Percentiles rank a stretch among this genome's conserved stretches.
These are phyloP conservation scores for Stigmatopora nigra DNA, from an alignment of 2,113 vertebrate genomes.

Conservation along the genomic window DNA sequence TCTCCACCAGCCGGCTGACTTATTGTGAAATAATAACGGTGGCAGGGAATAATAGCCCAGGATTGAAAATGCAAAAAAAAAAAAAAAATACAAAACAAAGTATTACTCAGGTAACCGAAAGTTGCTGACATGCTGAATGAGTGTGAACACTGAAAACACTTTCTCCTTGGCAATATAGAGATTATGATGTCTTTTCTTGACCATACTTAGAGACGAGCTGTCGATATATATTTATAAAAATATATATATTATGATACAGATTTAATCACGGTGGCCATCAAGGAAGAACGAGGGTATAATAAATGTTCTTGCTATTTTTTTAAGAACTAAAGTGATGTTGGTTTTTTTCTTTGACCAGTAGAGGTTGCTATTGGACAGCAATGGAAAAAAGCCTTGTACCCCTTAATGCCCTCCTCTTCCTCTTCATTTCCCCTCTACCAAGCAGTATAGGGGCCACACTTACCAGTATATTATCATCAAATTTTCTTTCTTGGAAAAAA, in stretches of 20 bases:
- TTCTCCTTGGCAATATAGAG: slow-evolving; percentile 75
- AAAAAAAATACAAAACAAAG: slow-evolving; percentile 70
- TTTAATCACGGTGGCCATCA: slow-evolving; percentile 62
- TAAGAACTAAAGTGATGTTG: slow-evolving; percentile 42
- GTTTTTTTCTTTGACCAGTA: slow-evolving; percentile 51
- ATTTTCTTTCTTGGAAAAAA: background rate
- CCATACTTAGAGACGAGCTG: slow-evolving; percentile 62
- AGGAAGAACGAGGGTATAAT: slow-evolving; percentile 28
- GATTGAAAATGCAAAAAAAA: slow-evolving; percentile 81
- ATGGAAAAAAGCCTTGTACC: slow-evolving; percentile 40
- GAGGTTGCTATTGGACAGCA: slow-evolving; percentile 59
- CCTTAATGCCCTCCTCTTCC: slow-evolving; percentile 23
- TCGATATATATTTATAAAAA: slow-evolving; percentile 68
- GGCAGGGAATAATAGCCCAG: slow-evolving; percentile 86
- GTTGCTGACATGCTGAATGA: slow-evolving; percentile 74
- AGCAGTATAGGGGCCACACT: background rate
- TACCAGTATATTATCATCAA: background rate
- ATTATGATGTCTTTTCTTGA: slow-evolving; percentile 76
- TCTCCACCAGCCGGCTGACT: background rate
- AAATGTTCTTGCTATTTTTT: slow-evolving; percentile 41
- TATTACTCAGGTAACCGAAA: slow-evolving; percentile 96
- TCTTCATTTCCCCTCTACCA: slow-evolving; percentile 13
- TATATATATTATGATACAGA: slow-evolving; percentile 64
- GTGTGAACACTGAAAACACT: slow-evolving; percentile 78
- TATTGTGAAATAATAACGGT: slow-evolving; percentile 72